A percentile compares a stretch with the other conserved stretches of the same genome.
Evolutionary conservation across 1,140 invertebrate species (phyloP).

Genomic region (Hormaphis cornu): DNA sequence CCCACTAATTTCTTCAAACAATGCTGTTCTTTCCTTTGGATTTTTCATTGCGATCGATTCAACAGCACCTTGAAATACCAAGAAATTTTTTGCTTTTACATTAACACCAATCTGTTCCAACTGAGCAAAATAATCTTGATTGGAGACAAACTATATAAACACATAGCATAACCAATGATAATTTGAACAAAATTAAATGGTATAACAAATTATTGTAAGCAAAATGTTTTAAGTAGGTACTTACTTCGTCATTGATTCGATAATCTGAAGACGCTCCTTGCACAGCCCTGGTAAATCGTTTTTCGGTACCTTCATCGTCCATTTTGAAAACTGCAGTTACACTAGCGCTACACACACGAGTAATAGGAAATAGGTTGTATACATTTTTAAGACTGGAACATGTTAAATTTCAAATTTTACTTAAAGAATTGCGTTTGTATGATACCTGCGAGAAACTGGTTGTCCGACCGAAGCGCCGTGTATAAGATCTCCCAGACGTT

Average conservation of each 20-base stretch:
- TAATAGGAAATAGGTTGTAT: not conserved
- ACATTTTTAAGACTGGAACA: not conserved
- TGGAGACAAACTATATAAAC: conserved; percentile 64
- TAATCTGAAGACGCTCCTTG: conserved; percentile 91
- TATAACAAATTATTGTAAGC: conserved; percentile 11
- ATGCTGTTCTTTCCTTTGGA: conserved; percentile 89
- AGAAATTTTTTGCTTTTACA: conserved; percentile 97
- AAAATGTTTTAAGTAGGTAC: conserved; percentile 33
- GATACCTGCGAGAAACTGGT: conserved; percentile 71
- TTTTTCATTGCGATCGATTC: conserved; percentile 99
- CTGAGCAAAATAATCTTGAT: conserved; percentile 74
- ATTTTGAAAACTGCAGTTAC: conserved; percentile 89
- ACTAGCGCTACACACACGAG: conserved; percentile 54
- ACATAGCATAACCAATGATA: not conserved
- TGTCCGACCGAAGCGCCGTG: conserved; percentile 95
- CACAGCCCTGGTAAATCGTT: conserved; percentile 83
- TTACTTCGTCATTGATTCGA: conserved; percentile 80
- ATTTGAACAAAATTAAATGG: too few relatives aligned
- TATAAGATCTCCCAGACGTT: conserved; percentile 90
- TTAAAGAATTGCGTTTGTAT: conserved; percentile 28
- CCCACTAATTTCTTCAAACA: conserved; percentile 99
- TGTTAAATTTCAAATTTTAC: conserved; percentile 1
- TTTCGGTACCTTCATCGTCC: conserved; percentile 64
- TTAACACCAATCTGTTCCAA: conserved; percentile 94
- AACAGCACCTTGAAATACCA: conserved; percentile 99